Conservation (phyloP, 2,797 vertebrate genomes). For the Megalops cyprinoides region DNA sequence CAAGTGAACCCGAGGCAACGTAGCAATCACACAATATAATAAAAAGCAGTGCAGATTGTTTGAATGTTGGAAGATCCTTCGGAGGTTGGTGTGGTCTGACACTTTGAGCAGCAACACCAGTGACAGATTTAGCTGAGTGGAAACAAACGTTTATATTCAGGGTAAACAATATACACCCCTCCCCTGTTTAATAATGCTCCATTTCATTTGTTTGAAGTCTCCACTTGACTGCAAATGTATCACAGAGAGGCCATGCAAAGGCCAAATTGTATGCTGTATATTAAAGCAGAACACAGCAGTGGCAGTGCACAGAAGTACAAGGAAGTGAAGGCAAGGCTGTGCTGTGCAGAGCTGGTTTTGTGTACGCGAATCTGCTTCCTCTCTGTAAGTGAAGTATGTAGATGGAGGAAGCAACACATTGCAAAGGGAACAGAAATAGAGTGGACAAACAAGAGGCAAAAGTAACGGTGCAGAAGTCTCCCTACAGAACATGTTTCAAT, state of each 20-base stretch:
- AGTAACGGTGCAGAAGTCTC: slow-evolving; percentile 42
- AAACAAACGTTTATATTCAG: background rate
- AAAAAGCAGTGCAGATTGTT: background rate
- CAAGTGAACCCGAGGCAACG: background rate
- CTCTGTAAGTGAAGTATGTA: slow-evolving; percentile 33
- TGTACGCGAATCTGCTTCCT: slow-evolving; percentile 38
- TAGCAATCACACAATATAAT: background rate
- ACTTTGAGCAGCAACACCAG: background rate
- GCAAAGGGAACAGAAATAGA: slow-evolving; percentile 60
- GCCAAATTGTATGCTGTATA: background rate
- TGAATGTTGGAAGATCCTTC: no score
- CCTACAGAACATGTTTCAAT: slow-evolving; percentile 37
- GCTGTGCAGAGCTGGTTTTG: slow-evolving; percentile 24
- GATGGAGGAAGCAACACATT: slow-evolving; percentile 49
- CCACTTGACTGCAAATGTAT: background rate
- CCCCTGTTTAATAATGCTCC: no score
- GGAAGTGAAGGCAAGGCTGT: background rate
- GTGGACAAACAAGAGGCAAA: slow-evolving; percentile 59
- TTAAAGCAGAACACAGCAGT: background rate
- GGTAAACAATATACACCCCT: no score
- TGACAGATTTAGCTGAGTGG: background rate
- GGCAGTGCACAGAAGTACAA: background rate
- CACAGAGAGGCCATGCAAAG: background rate
- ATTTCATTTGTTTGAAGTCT: background rate
- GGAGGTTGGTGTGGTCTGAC: background rate